Conservation (phyloP, 92 coral and sea anemone species). For the Pocillopora grandis region DNA sequence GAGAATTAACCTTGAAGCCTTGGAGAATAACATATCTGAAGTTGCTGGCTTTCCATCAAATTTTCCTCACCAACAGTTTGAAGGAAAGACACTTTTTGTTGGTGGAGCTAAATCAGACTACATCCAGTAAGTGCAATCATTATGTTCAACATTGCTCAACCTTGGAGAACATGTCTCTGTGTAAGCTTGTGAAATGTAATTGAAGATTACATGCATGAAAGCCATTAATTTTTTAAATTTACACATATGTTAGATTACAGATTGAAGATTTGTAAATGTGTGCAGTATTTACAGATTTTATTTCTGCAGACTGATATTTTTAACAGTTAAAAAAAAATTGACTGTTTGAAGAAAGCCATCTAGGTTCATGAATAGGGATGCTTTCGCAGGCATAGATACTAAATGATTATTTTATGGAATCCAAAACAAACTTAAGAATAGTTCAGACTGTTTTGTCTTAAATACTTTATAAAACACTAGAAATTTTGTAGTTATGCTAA, state of each 20-base stretch:
- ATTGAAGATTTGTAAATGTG: no score
- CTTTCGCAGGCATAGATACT: neutral
- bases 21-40: conserved; percentile 65
- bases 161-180: no score
- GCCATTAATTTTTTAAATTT: no score
- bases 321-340: no score
- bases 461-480: no score
- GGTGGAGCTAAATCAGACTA: conserved; percentile 89
- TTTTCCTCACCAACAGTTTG: conserved; percentile 60
- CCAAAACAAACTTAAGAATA: no score
- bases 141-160: neutral
- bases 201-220: no score
- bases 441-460: no score
- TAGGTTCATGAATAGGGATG: neutral
- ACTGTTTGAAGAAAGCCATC: neutral
- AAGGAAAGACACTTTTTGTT: conserved; percentile 76
- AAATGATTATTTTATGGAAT: no score
- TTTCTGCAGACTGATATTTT: neutral
- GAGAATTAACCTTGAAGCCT: conserved; percentile 82
- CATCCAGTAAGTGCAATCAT: conserved; percentile 65
- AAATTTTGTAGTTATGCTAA: no score
- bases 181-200: no score
- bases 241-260: no score
- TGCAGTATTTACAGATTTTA: neutral
- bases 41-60: conserved; percentile 69